phyloP scores from a whole-genome alignment of 2,113 vertebrate genomes.

The Caranx melampygus region DNA sequence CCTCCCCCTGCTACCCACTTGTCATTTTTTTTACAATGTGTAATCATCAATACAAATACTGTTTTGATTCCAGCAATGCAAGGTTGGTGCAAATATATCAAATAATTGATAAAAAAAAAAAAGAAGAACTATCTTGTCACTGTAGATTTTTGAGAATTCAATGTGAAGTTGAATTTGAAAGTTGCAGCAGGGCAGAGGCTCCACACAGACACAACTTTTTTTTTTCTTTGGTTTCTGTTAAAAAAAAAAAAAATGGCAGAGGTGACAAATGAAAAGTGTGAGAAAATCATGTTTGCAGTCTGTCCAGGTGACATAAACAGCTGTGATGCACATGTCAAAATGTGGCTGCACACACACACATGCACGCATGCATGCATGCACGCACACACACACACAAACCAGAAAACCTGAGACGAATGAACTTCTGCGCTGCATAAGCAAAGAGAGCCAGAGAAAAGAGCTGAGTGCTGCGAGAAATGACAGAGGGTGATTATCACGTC shows the following conservation, averaged over 20 bases:
- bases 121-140: background rate
- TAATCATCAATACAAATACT: background rate
- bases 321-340: background rate
- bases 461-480: background rate
- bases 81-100: background rate
- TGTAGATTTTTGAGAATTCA: background rate
- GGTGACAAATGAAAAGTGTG: constrained; percentile 28
- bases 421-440: constrained; percentile 9
- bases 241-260: background rate
- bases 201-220: background rate
- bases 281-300: constrained; percentile 27
- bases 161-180: constrained; percentile 10
- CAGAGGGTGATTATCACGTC: constrained; percentile 33
- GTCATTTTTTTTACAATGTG: background rate
- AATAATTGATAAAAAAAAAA: background rate
- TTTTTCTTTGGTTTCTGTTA: background rate
- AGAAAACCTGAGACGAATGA: constrained; percentile 40
- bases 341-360: background rate
- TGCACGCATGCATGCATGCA: background rate
- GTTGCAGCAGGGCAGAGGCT: background rate
- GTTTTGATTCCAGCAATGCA: constrained; percentile 4
- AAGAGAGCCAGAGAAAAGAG: constrained; percentile 8
- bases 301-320: constrained; percentile 7
- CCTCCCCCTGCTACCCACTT: background rate
- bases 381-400: constrained; percentile 6